Evolutionary conservation across 2,113 vertebrate genomes (phyloP).

Genomic region (Oreocharis arfaki): DNA sequence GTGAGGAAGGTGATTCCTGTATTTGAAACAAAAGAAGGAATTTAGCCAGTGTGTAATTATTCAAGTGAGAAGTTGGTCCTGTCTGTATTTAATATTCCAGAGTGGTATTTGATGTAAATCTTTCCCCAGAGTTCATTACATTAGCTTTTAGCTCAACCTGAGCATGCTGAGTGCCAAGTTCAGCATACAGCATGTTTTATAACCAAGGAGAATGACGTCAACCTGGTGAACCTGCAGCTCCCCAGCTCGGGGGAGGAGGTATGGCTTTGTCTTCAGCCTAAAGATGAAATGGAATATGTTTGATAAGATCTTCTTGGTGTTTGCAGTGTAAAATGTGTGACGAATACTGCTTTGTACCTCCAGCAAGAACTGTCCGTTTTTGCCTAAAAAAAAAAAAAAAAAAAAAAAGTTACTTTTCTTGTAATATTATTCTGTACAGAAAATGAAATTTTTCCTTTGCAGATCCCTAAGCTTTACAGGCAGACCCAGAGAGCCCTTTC

Average conservation of each 20-base stretch:
- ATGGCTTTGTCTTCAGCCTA: neutral
- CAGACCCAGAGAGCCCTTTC: neutral
- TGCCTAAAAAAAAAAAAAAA: neutral
- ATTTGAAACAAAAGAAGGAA: neutral
- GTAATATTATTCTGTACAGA: neutral
- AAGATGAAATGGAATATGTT: neutral
- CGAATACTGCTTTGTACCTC: neutral
- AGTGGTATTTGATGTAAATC: constrained; percentile 27
- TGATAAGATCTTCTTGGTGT: neutral
- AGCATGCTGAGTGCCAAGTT: neutral
- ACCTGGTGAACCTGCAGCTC: neutral
- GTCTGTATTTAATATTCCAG: constrained; percentile 19
- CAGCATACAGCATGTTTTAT: neutral
- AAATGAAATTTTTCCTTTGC: neutral
- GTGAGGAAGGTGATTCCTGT: neutral
- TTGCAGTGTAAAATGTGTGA: neutral
- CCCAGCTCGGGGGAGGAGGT: neutral
- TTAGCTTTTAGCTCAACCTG: constrained; percentile 18
- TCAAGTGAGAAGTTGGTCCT: neutral
- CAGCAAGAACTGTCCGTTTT: neutral
- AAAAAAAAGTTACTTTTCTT: neutral
- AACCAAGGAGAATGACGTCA: neutral
- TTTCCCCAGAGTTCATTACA: neutral
- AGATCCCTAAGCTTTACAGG: neutral
- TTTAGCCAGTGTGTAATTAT: neutral